Conservation (phyloP, 1,140 invertebrate species). For the Macrotrachela quadricornifera region DNA sequence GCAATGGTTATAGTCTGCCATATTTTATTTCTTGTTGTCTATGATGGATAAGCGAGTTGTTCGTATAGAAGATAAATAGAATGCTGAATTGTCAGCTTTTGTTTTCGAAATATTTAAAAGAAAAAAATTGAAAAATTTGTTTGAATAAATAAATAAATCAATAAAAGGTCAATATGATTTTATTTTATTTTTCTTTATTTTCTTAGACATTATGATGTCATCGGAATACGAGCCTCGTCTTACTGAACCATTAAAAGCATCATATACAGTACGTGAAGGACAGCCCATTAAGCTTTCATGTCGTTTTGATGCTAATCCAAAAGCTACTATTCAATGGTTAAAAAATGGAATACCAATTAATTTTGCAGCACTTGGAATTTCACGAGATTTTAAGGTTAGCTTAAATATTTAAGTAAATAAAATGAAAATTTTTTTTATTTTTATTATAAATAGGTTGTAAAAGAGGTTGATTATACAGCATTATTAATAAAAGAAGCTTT, state of each 20-base stretch:
- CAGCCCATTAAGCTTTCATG: slow-evolving; percentile 19
- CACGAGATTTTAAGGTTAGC: slow-evolving; percentile 13
- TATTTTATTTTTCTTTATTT: neutral
- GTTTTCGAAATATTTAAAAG: too few relatives aligned
- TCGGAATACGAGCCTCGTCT: slow-evolving; percentile 14
- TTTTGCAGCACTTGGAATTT: slow-evolving; percentile 11
- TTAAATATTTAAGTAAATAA: neutral
- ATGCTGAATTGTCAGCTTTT: too few relatives aligned
- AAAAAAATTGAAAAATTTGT: too few relatives aligned
- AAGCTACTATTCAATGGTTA: slow-evolving; percentile 54
- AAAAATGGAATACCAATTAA: slow-evolving; percentile 26
- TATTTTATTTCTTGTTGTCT: too few relatives aligned
- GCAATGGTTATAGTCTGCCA: too few relatives aligned
- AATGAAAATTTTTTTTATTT: neutral
- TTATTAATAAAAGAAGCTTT: slow-evolving; percentile 82
- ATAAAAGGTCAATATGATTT: neutral
- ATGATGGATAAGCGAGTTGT: too few relatives aligned
- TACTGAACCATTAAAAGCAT: neutral
- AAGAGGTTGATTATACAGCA: slow-evolving; percentile 26
- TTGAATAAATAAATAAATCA: too few relatives aligned
- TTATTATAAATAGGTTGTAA: slow-evolving; percentile 17
- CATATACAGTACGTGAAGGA: slow-evolving; percentile 17
- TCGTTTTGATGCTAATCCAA: slow-evolving; percentile 25
- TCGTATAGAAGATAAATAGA: too few relatives aligned
- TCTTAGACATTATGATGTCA: slow-evolving; percentile 15